Evolutionary conservation across 2,797 vertebrate genomes (phyloP).

Genomic region (Rhinella marina): DNA sequence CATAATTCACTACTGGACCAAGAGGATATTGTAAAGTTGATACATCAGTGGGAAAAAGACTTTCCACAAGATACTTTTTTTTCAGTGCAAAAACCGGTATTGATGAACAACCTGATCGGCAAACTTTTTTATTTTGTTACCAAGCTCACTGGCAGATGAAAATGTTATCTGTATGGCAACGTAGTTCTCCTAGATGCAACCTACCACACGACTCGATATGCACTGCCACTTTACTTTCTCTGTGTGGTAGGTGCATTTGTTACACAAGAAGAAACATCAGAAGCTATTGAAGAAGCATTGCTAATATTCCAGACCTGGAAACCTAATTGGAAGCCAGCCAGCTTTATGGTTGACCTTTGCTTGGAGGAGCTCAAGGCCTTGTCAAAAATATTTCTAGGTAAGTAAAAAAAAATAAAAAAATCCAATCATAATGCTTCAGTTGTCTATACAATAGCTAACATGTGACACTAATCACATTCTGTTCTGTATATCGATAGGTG

Average conservation of each 20-base stretch:
- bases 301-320: too few relatives aligned
- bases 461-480: neutral
- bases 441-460: neutral
- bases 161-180: neutral
- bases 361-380: too few relatives aligned
- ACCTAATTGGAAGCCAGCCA: too few relatives aligned
- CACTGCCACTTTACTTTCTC: too few relatives aligned
- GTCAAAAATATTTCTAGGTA: too few relatives aligned
- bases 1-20: neutral
- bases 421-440: neutral
- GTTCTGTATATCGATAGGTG: neutral
- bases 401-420: too few relatives aligned
- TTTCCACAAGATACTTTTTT: neutral
- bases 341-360: too few relatives aligned
- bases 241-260: too few relatives aligned
- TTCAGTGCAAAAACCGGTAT: neutral
- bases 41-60: neutral
- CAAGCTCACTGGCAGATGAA: neutral
- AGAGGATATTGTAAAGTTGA: neutral
- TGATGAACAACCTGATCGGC: neutral
- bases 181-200: too few relatives aligned
- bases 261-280: too few relatives aligned
- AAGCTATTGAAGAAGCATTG: too few relatives aligned
- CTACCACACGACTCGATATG: too few relatives aligned
- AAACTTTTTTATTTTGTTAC: slow-evolving; percentile 14